Evolutionary conservation across 2,797 vertebrate genomes (phyloP), one percentile per base, ranked within the genome.

Genomic region (Aphelocoma californica): DNA sequence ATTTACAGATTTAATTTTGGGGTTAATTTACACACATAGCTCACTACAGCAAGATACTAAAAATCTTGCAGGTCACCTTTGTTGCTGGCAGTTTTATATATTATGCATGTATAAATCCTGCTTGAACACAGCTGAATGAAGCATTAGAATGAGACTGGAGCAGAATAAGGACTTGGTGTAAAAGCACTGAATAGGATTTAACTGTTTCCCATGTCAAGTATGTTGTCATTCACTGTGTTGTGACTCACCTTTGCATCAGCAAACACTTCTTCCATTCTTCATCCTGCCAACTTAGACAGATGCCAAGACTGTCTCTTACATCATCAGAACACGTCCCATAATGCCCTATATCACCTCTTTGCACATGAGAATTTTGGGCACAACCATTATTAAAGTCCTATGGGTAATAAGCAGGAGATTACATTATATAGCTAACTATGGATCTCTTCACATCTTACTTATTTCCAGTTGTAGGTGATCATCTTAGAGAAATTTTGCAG

Each of bases 11-110:
- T 84, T 92, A 66, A 67, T 90, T 88, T 73, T 0, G 8, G 18
- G 18, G 18, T 64, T 84, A 64, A 60, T 92, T 94, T 85, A 64
- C 32, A 86, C 40, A 70, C 47, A 60, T 3, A 77, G 6, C 38
- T 89, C 44, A 42, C n/a, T 50, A 69, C 9, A 73, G 21, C 14
- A 75, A 69, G 14, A 26, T 47, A 64, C 26, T 81, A 56, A 88
- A 50, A 93, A 92, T 57, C 48, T 72, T 28, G 14, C 31, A 82
- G 80, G 56, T 94, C 85, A 90, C n/a, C 60, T 90, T 86, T 82
- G 29, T 47, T 72, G 38, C 66, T 86, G 87, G 38, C 47, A 90
- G 31, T 40, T 95, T 34, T 73, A 57, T 91, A 60, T 84, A 66
- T 83, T 84, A 79, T 47, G 16, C 10, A 60, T 40, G 51, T 62